Base-by-base conservation (phyloP, 2,113 vertebrate species). In the Mastomys natalensis region DNA sequence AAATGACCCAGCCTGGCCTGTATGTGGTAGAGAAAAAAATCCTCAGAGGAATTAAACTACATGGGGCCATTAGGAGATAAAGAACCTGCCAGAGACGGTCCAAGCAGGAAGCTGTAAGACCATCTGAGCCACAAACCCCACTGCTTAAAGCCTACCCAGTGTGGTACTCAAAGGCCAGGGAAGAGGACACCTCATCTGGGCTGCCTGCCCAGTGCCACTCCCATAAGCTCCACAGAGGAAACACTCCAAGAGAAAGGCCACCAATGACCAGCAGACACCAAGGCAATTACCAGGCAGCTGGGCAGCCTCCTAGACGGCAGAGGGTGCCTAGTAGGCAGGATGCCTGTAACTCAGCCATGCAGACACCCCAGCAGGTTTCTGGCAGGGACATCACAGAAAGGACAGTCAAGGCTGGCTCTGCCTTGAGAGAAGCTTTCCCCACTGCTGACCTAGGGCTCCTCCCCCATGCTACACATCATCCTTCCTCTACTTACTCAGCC, bases 401-500 rank as follows among this genome's bases (percentile, higher is more conserved):
- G 15, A 16, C 40, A 34, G 66, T 34, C 34, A 7, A 40, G 64
- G 87, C 7, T 34, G 4, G 21, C 60, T 55, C 31, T 22, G 24
- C 64, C 53, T 13, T 31, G 26, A 19, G 15, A 31, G 58, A 15
- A 31, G 16, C 10, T 43, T 16, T 17, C 45, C 4, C 13, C 3
- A 21, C 2, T 17, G 51, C 51, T 4, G 51, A 84, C 21, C 48
- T 13, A 0, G 53, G 76, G 11, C 5, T 1, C 70, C 68, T 29
- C 68, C 66, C 76, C 6, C 16, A 1, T 16, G 19, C 45, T 11
- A 51, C 51, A 51, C 51, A 51, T 12, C 48, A 0, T 29, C 90
- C 13, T 43, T 21, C 62, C 62, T 64, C 24, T 31, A 98, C 99
- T 99, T 97, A 99, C 99, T 99, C 99, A 0, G 99, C 99, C 98